phyloP scores from a whole-genome alignment of 2,888 invertebrate species.

The Amblyjoppa fuscipennis region DNA sequence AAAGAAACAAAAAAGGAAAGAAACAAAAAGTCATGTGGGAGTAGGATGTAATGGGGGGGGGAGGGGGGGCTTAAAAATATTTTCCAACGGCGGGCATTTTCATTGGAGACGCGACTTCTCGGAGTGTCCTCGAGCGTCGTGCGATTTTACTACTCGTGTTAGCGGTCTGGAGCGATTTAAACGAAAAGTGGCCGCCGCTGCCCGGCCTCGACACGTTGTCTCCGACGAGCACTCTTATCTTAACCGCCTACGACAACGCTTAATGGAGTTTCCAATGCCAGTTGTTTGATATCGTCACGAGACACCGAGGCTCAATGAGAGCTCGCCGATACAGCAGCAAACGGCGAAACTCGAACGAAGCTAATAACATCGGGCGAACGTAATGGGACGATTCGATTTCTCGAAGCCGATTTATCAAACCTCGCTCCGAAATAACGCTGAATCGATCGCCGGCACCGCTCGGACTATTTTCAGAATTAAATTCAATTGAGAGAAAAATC shows the following conservation, averaged over 20 bases:
- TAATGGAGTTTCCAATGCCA: conserved; percentile 73
- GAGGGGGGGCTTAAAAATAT: neutral
- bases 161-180: conserved; percentile 36
- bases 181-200: conserved; percentile 29
- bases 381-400: neutral
- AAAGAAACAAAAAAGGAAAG: neutral
- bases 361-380: neutral
- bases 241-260: conserved; percentile 71
- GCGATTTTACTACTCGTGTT: conserved; percentile 33
- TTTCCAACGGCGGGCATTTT: neutral
- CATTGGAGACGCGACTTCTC: neutral
- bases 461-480: neutral
- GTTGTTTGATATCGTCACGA: conserved; percentile 58
- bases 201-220: conserved; percentile 38
- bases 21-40: conserved; percentile 29
- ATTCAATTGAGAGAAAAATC: neutral
- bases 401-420: neutral
- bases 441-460: neutral
- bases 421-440: neutral
- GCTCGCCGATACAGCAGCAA: conserved; percentile 22
- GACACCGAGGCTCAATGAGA: conserved; percentile 63
- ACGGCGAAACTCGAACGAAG: too few relatives aligned
- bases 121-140: neutral
- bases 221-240: conserved; percentile 71
- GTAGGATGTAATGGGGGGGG: neutral